A percentile compares a stretch with the other conserved stretches of the same genome.
These are phyloP conservation scores for Anagrus nilaparvatae DNA, from an alignment of 1,140 invertebrate species.

Conservation along the genomic window DNA sequence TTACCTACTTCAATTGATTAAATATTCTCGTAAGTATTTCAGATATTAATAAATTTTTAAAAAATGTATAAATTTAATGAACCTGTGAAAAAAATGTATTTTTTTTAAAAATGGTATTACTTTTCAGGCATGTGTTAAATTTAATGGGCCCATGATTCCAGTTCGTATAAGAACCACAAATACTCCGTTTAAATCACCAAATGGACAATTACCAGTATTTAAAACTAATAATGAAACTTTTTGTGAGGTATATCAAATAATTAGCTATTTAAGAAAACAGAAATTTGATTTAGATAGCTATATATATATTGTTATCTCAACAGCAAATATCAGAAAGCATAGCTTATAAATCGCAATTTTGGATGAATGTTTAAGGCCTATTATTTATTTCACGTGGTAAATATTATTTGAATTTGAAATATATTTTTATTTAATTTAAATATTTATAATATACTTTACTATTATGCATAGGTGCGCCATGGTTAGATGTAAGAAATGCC, in stretches of 20 bases:
- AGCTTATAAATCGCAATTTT: slow-evolving; percentile 30
- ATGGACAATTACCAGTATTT: slow-evolving; percentile 59
- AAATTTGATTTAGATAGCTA: slow-evolving; percentile 39
- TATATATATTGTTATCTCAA: slow-evolving; percentile 21
- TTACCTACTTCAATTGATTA: slow-evolving; percentile 69
- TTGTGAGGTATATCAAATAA: slow-evolving; percentile 54
- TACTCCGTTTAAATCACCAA: slow-evolving; percentile 60
- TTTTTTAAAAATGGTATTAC: too few relatives aligned
- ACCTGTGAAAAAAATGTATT: too few relatives aligned
- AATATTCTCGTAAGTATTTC: slow-evolving; percentile 58
- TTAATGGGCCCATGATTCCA: slow-evolving; percentile 58
- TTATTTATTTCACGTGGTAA: slow-evolving; percentile 37
- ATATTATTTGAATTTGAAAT: too few relatives aligned
- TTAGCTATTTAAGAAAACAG: slow-evolving; percentile 47
- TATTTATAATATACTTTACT: slow-evolving; percentile 2
- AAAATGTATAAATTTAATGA: too few relatives aligned
- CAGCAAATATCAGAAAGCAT: slow-evolving; percentile 29
- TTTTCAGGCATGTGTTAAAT: slow-evolving; percentile 62
- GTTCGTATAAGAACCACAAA: slow-evolving; percentile 53
- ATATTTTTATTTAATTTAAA: not conserved
- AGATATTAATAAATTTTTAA: too few relatives aligned
- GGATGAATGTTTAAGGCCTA: slow-evolving; percentile 32
- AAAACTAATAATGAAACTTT: slow-evolving; percentile 46
- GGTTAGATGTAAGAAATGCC: slow-evolving; percentile 74
- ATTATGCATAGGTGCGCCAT: too few relatives aligned